Percentiles rank a stretch among this genome's conserved stretches.
Evolutionary conservation across 2,888 invertebrate species (phyloP).

Genomic region (Yponomeuta plumbellus): DNA sequence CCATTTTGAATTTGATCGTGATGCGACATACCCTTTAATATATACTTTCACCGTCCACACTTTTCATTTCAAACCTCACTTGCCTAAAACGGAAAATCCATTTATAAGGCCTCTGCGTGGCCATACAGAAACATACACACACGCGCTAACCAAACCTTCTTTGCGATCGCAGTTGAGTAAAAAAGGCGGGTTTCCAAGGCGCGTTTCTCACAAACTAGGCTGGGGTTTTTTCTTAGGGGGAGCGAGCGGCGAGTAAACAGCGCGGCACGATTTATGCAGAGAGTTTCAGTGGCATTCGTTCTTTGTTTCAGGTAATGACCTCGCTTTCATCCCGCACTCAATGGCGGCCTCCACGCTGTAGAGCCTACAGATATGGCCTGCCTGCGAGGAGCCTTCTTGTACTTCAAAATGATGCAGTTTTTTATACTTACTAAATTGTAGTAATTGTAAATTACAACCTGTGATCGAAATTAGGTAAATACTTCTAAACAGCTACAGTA

Average conservation of each 20-base stretch:
- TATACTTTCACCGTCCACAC: too few species aligned
- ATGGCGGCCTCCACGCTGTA: slow-evolving; percentile 58
- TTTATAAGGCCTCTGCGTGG: too few species aligned
- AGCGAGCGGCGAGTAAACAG: slow-evolving; percentile 64
- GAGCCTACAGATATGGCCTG: slow-evolving; percentile 46
- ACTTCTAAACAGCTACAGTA: too few species aligned
- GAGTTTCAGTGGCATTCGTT: slow-evolving; percentile 64
- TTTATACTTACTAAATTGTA: slow-evolving; percentile 22
- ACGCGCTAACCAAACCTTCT: too few species aligned
- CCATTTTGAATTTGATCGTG: too few species aligned
- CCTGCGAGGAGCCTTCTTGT: not conserved
- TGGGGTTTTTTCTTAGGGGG: slow-evolving; percentile 65
- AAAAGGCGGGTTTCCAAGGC: too few species aligned
- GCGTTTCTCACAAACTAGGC: slow-evolving; percentile 29
- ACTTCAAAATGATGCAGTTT: not conserved
- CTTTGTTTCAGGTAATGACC: slow-evolving; percentile 76
- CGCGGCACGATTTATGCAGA: slow-evolving; percentile 67
- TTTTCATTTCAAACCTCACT: too few species aligned
- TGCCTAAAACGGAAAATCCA: too few species aligned
- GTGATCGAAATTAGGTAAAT: too few species aligned
- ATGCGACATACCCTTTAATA: too few species aligned
- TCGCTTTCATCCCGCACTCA: slow-evolving; percentile 68
- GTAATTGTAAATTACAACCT: not conserved
- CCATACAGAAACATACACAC: too few species aligned
- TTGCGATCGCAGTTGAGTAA: too few species aligned